These are phyloP conservation scores for Rhabdornis inornatus DNA, from an alignment of 2,113 vertebrate genomes.

Conservation along the genomic window DNA sequence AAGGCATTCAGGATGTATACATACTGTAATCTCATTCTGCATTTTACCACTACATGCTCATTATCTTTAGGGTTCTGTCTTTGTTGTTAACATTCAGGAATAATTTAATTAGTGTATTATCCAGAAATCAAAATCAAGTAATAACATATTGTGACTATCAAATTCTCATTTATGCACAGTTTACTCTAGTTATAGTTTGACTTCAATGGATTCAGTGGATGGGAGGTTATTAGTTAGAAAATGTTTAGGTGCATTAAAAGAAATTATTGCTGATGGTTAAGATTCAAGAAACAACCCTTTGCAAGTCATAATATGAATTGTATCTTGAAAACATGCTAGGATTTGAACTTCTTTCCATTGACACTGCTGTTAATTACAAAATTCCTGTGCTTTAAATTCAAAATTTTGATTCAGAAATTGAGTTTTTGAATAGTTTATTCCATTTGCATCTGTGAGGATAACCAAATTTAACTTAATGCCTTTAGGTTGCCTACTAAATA, in stretches of 20 bases:
- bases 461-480: neutral
- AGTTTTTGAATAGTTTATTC: neutral
- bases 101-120: neutral
- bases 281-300: neutral
- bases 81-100: slow-evolving; percentile 10
- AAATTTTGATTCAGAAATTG: neutral
- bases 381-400: neutral
- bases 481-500: neutral
- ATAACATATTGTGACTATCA: neutral
- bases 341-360: neutral
- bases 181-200: neutral
- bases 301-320: neutral
- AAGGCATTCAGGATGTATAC: neutral
- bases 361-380: neutral
- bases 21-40: neutral
- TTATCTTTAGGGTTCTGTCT: neutral
- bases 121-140: neutral
- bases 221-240: neutral
- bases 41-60: neutral
- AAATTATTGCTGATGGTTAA: neutral
- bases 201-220: neutral
- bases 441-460: neutral
- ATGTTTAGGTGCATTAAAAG: neutral
- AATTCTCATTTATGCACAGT: neutral
- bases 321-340: neutral